phyloP scores from a whole-genome alignment of 1,140 invertebrate species.

The Dysdera silvatica region DNA sequence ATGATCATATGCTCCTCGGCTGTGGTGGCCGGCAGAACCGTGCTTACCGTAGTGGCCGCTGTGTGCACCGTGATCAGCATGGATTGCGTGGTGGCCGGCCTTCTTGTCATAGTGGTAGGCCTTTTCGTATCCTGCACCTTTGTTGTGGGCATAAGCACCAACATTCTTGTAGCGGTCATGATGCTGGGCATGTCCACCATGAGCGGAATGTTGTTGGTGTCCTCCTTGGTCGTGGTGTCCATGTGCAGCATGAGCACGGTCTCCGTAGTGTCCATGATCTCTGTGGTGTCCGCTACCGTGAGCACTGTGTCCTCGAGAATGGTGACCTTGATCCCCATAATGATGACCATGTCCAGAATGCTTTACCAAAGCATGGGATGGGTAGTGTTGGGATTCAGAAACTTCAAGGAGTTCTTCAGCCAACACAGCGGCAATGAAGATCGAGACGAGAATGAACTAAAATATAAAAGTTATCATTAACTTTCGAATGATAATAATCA shows the following conservation, averaged over 20 bases:
- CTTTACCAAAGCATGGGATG: not conserved
- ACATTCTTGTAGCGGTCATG: conserved; percentile 11
- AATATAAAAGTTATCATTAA: no score
- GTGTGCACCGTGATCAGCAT: conserved; percentile 8
- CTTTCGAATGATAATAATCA: no score
- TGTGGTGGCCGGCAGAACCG: conserved; percentile 13
- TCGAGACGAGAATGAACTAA: not conserved
- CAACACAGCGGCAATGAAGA: not conserved
- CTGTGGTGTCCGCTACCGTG: not conserved
- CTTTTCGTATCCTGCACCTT: conserved; percentile 26
- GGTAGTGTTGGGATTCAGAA: no score
- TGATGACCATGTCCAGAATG: conserved; percentile 5
- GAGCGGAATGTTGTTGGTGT: conserved; percentile 18
- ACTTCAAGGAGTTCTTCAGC: not conserved
- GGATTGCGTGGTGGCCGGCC: conserved; percentile 17
- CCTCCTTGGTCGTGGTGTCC: conserved; percentile 8
- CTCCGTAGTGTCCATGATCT: conserved; percentile 13
- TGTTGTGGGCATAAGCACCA: conserved; percentile 23
- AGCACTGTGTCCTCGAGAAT: not conserved
- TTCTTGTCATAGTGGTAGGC: conserved; percentile 24
- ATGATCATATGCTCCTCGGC: conserved; percentile 10
- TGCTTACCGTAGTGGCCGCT: conserved; percentile 10
- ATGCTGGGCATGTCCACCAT: conserved; percentile 8
- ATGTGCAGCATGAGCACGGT: conserved; percentile 11
- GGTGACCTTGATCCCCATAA: conserved; percentile 10